Evolutionary conservation across 2,113 vertebrate genomes (phyloP), one percentile per base, ranked within the genome.

Genomic region (Paracanthobrama guichenoti): DNA sequence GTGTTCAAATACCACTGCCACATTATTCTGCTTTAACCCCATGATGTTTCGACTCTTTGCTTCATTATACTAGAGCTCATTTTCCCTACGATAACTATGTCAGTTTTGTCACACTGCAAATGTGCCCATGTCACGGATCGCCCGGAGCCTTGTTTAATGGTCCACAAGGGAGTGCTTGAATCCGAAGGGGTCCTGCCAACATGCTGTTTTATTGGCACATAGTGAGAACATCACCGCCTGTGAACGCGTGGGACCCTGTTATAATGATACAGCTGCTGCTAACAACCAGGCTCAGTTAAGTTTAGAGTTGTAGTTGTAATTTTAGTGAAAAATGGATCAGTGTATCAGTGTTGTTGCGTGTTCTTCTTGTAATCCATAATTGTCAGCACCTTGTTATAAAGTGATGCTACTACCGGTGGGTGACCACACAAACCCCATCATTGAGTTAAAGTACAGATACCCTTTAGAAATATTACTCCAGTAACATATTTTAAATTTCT

Each of bases 131-230:
- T 67, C 60, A 81, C 46, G 10, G 62, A 66, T 31, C 9, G 66
- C 79, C 76, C 55, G 50, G 55, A 75, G 80, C 55, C 69, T 62
- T 44, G 79, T 85, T 82, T 84, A 87, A 84, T 85, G 77, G 77
- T 69, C 50, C 86, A 69, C 82, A 12, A 81, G 82, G 82, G 82
- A 87, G 18, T 50, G 67, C 53, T 74, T 69, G 69, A 62, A 46
- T 24, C 71, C 2, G 59, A 74, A 60, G 81, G 71, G 69, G 75
- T 84, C 73, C 60, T 55, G 46, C 59, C 72, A 77, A 13, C 24
- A 1, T 84, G 44, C 44, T n/a, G 59, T 78, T 55, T 79, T 77
- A 67, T 55, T 67, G 59, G 74, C 82, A 81, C 67, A 35, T 35
- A 67, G 7, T 22, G 66, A 88, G 69, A 66, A 84, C 64, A 71